Evolutionary conservation across 2,888 invertebrate genomes (phyloP).

Genomic region (Ennomos erosarius): DNA sequence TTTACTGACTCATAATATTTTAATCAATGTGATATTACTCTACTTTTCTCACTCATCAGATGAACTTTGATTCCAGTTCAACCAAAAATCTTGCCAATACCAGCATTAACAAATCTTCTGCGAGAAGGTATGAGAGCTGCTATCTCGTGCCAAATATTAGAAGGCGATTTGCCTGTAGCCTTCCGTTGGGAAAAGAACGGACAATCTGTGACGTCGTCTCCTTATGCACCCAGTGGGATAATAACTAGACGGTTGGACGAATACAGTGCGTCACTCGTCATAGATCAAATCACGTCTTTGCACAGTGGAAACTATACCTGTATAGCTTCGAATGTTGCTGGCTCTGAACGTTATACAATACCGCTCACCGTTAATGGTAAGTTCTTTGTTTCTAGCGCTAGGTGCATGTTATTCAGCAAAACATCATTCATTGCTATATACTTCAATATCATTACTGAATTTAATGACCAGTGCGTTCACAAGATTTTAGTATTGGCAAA

Average conservation of each 20-base stretch:
- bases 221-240: conserved; percentile 80
- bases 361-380: conserved; percentile 93
- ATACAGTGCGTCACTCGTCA: conserved; percentile 93
- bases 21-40: no score
- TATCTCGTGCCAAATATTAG: conserved; percentile 95
- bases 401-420: no score
- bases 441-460: no score
- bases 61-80: conserved; percentile 85
- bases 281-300: conserved; percentile 93
- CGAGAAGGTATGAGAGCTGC: conserved; percentile 95
- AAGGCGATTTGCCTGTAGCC: conserved; percentile 96
- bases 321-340: conserved; percentile 94
- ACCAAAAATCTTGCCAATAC: conserved; percentile 93
- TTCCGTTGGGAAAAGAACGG: conserved; percentile 97
- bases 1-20: no score
- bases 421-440: no score
- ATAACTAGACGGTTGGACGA: conserved; percentile 89
- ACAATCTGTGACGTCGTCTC: conserved; percentile 88
- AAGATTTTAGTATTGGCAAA: no score
- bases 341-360: conserved; percentile 90
- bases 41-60: no score
- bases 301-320: conserved; percentile 97
- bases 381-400: conserved; percentile 86
- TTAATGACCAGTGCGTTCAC: no score
- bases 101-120: conserved; percentile 91